Percentiles rank a stretch among this genome's conserved stretches.
Conservation (phyloP, 2,113 vertebrate species). For the Orientallactaga bullata region DNA sequence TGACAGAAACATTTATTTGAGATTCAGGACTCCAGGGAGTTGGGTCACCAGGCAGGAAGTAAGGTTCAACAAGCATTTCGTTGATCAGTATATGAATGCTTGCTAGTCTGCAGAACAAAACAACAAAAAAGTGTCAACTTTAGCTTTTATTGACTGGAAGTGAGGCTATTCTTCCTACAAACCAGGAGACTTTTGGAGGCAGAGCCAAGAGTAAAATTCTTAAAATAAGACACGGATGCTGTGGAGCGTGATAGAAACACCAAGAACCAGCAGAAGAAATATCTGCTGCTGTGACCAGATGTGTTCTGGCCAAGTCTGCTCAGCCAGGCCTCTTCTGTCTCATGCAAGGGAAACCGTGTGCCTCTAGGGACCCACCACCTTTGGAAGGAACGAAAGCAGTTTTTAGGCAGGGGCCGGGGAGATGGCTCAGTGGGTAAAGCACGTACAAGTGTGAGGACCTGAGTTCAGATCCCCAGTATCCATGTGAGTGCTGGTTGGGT, state of each 20-base stretch:
- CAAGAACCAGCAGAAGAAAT: not conserved
- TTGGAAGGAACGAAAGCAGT: conserved; percentile 9
- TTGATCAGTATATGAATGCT: not conserved
- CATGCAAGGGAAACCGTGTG: not conserved
- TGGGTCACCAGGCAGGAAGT: conserved; percentile 75
- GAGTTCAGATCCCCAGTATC: no score
- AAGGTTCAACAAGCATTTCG: conserved; percentile 56
- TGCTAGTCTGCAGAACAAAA: conserved; percentile 9
- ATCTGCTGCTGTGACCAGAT: rapidly evolving
- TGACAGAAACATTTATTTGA: conserved; percentile 82
- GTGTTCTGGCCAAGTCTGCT: not conserved
- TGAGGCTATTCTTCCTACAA: not conserved
- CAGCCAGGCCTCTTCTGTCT: not conserved
- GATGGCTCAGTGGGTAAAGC: no score
- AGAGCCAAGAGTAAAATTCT: not conserved
- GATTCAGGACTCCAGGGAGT: conserved; percentile 76
- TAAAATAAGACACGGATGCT: not conserved
- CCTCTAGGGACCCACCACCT: not conserved
- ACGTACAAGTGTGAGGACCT: no score
- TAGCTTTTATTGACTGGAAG: conserved; percentile 16
- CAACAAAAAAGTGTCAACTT: not conserved
- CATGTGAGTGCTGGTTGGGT: no score
- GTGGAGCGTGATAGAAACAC: not conserved
- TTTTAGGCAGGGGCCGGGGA: no score
- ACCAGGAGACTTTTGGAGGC: conserved; percentile 17